phyloP scores from a whole-genome alignment of 2,888 invertebrate species.

The Amphipoea oculea region DNA sequence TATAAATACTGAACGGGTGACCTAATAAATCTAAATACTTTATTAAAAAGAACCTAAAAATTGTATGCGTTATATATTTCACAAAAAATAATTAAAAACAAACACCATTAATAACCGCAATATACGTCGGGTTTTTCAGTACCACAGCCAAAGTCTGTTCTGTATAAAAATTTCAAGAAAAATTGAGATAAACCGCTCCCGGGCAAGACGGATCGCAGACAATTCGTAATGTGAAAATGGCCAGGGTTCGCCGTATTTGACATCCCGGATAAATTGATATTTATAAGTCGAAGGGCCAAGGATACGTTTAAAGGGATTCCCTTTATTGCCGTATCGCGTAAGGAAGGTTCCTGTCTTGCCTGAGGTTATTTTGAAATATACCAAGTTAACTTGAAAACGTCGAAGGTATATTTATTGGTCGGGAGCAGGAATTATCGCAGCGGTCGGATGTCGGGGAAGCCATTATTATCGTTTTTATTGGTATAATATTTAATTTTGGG shows the following conservation, averaged over 20 bases:
- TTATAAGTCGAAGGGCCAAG: constrained; percentile 89
- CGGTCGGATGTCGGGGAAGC: constrained; percentile 86
- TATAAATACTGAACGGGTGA: neutral
- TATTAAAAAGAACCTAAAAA: constrained; percentile 31
- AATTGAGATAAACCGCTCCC: constrained; percentile 79
- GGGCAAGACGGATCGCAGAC: constrained; percentile 80
- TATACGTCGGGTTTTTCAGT: constrained; percentile 67
- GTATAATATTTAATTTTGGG: constrained; percentile 90
- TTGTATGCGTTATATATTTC: constrained; percentile 57
- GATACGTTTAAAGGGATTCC: constrained; percentile 89
- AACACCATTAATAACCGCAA: constrained; percentile 69
- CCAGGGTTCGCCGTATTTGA: constrained; percentile 86
- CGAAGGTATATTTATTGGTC: constrained; percentile 89
- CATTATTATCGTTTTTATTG: constrained; percentile 90
- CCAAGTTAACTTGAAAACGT: constrained; percentile 87
- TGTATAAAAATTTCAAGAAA: constrained; percentile 74
- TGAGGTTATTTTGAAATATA: constrained; percentile 89
- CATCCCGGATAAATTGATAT: constrained; percentile 90
- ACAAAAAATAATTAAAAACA: constrained; percentile 69
- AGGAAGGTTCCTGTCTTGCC: constrained; percentile 87
- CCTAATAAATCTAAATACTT: neutral
- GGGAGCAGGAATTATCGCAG: constrained; percentile 86
- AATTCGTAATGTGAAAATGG: constrained; percentile 87
- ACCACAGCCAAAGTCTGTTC: constrained; percentile 63
- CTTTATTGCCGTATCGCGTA: constrained; percentile 87